Evolutionary conservation across 2,888 invertebrate genomes (phyloP), one percentile per base, ranked within the genome.

Genomic region (Orthosia gracilis): DNA sequence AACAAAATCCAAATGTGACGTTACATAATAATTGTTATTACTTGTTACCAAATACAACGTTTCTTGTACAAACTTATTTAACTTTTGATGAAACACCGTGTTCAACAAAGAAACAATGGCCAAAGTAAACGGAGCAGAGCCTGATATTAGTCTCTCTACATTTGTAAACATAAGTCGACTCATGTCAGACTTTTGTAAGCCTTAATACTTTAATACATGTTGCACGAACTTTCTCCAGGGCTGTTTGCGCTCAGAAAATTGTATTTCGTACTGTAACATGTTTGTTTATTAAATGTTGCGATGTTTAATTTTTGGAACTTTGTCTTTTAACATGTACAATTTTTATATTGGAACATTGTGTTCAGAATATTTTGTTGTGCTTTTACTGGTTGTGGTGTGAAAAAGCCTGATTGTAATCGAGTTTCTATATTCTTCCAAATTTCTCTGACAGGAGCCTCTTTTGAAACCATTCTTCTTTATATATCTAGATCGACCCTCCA

Each of bases 171-270:
- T 47, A 45, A 54, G 45, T 58, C 64, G 18, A 26, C 65, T 59
- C 63, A 52, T 66, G 74, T 59, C 50, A 66, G 80, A 49, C 68
- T 82, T 70, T 80, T 69, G 81, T 76, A 58, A 81, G 63, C 59
- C 45, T 21, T 70, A 80, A 59, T 79, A 74, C 78, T 73, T 82
- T 83, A 83, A 81, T 74, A 69, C 68, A 58, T 58, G 76, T 55
- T 52, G 31, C 82, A 76, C 71, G 82, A 82, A 62, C 26, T 80
- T 79, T 71, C 68, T 59, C 13, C 62, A 83, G 81, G 84, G 81
- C 31, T 83, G 67, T 65, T 54, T 50, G 45, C 21, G 64, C 18
- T 21, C 31, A 47, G 58, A 58, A 73, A 64, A 73, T 64, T 59
- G 58, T 45, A 21, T 79, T 79, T 45, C 63, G n/a, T 72, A 18